Evolutionary conservation across 2,888 invertebrate genomes (phyloP), one percentile per base, ranked within the genome.

Genomic region (Callimorpha dominula): DNA sequence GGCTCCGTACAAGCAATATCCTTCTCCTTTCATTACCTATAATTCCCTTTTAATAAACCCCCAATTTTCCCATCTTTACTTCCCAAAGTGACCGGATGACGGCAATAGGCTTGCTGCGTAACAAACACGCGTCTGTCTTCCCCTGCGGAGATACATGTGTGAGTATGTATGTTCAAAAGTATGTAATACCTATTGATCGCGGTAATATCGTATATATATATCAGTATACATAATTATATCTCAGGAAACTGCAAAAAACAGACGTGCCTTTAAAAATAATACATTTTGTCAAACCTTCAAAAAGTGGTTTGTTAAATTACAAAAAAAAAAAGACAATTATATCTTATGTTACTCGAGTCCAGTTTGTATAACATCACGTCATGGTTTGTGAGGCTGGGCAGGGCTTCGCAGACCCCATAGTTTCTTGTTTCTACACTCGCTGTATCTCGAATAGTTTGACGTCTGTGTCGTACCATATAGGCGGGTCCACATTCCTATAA

Each of bases 401-500:
- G 67, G 65, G 31, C 64, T 65, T n/a, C 68, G 62, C 20, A 20
- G 5, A 5, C 49, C 46, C 9, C 12, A 9, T 46, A 40, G 49
- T n/a, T 17, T 20, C 0, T 11, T 63, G 42, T 97, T 11, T 17
- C 60, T 97, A 99, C 75, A 99, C 98, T 88, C 98, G 96, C 92
- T 99, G 99, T 88, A 99, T 99, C 96, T 99, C 99, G 95, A 99
- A 99, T 79, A 99, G 96, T 93, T 99, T 99, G 69, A 99, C 99
- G 89, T 99, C 99, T 0, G 99, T 99, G 92, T 99, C 99, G 93
- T 99, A 99, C 99, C 99, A 99, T 83, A 99, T 98, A 0, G 99
- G 99, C 15, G 99, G 99, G 91, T 99, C 99, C 71, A 99, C 98
- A 94, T 99, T 99, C 87, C 99, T 98, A 95, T 54, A 65, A 63